Base-by-base conservation (phyloP, 2,888 invertebrate species). In the Tricholauxania praeusta region DNA sequence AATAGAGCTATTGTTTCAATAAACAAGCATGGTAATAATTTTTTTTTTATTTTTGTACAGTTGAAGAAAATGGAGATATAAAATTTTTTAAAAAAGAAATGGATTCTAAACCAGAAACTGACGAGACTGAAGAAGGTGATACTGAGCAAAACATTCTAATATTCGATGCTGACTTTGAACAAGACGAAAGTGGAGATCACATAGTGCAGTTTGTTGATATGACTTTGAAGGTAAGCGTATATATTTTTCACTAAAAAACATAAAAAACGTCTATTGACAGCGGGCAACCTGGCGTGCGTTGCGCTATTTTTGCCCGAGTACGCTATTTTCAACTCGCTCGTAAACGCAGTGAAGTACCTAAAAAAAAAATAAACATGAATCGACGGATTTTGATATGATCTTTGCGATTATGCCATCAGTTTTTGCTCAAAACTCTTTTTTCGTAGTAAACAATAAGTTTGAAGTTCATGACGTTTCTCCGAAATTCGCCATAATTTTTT, bases 191-290 rank as follows among this genome's bases (percentile, higher is more conserved):
- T 32, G 69, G 15, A 22, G 74, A 75, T 48, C 71, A 73, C 47
- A 70, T 75, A 5, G 73, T 78, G 0, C 78, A 81, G 17, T 77
- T 80, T 1, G 70, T 70, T 1, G 72, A 74, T 32, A 48, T 64
- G n/a, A 15, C 6, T n/a, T 39, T 52, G n/a, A 14, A 53, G 8
- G 17, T 66, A 86, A 10, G 39, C 76, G 88, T 88, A 10, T 84
- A 89, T 4, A 87, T 89, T 19, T 83, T 89, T 17, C 84, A 87
- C 80, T 80, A 65, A 68, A 62, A 77, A n/a, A n/a, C n/a, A n/a
- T n/a, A n/a, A n/a, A n/a, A n/a, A n/a, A n/a, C n/a, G n/a, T n/a
- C n/a, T n/a, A n/a, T n/a, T n/a, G n/a, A n/a, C n/a, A n/a, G n/a
- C n/a, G n/a, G n/a, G n/a, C n/a, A n/a, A n/a, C n/a, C n/a, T n/a